phyloP scores from a whole-genome alignment of 37 sponge, comb jelly and placozoan species.

The Agelas oroides region DNA sequence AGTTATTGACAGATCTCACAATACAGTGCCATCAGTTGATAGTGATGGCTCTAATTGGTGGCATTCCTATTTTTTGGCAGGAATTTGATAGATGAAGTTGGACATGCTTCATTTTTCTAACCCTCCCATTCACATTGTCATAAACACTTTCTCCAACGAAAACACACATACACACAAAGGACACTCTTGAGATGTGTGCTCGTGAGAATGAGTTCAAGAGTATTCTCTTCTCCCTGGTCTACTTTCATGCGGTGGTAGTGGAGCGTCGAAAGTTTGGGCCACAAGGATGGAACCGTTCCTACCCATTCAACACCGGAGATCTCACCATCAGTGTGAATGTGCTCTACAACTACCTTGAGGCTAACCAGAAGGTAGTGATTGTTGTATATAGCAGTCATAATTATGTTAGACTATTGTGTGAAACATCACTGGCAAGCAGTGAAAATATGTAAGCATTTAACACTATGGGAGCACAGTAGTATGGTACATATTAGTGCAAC shows the following conservation, averaged over 20 bases:
- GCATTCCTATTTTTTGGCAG: too few relatives aligned
- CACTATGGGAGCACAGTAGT: too few relatives aligned
- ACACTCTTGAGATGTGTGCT: constrained; percentile 98
- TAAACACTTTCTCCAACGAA: too few relatives aligned
- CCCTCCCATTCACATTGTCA: too few relatives aligned
- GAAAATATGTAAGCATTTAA: too few relatives aligned
- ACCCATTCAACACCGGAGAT: constrained; percentile 99
- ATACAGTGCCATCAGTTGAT: too few relatives aligned
- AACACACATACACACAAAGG: constrained; percentile 39
- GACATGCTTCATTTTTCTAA: too few relatives aligned
- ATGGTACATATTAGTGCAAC: too few relatives aligned
- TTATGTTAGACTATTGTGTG: neutral
- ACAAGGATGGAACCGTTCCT: constrained; percentile 98
- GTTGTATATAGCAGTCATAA: neutral
- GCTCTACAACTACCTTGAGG: constrained; percentile 98
- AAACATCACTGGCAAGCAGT: neutral
- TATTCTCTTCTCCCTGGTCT: constrained; percentile 92
- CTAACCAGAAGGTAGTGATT: constrained; percentile 78
- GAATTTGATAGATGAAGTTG: too few relatives aligned
- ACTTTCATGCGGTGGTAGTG: constrained; percentile 97
- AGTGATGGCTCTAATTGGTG: too few relatives aligned
- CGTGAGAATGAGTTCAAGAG: constrained; percentile 98
- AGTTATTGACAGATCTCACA: too few relatives aligned
- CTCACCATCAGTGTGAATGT: constrained; percentile 98
- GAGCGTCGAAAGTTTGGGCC: constrained; percentile 99